Conservation (phyloP, 2,113 vertebrate species). For the Procavia capensis region DNA sequence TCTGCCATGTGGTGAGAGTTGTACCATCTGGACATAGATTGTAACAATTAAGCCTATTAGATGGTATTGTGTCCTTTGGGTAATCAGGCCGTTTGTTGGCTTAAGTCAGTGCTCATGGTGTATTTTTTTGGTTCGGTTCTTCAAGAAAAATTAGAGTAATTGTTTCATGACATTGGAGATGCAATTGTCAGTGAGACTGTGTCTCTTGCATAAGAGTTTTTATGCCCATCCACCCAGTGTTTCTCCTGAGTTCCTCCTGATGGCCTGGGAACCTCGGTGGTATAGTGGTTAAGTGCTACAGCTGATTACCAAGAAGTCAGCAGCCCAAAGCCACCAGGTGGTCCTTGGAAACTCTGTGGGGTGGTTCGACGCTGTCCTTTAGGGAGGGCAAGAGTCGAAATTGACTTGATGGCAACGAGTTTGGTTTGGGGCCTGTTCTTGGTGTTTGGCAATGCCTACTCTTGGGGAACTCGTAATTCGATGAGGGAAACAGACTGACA, state of each 20-base stretch:
- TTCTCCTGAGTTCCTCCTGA: background rate
- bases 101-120: background rate
- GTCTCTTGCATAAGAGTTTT: background rate
- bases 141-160: background rate
- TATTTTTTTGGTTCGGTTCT: background rate
- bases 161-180: background rate
- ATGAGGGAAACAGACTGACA: background rate
- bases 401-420: too few species aligned
- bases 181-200: background rate
- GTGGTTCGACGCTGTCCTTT: too few species aligned
- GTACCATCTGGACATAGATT: background rate
- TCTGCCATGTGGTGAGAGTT: background rate
- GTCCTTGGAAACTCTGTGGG: too few species aligned
- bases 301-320: too few species aligned
- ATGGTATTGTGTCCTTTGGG: background rate
- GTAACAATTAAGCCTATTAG: background rate
- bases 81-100: background rate
- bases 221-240: background rate
- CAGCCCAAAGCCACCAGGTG: too few species aligned
- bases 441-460: background rate
- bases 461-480: background rate
- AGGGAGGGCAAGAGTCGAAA: too few species aligned
- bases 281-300: too few species aligned
- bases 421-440: background rate
- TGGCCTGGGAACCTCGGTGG: too few species aligned